A percentile compares a stretch with the other conserved stretches of the same genome.
Evolutionary conservation across 2,113 vertebrate genomes (phyloP).

Genomic region (Prionailurus viverrinus): DNA sequence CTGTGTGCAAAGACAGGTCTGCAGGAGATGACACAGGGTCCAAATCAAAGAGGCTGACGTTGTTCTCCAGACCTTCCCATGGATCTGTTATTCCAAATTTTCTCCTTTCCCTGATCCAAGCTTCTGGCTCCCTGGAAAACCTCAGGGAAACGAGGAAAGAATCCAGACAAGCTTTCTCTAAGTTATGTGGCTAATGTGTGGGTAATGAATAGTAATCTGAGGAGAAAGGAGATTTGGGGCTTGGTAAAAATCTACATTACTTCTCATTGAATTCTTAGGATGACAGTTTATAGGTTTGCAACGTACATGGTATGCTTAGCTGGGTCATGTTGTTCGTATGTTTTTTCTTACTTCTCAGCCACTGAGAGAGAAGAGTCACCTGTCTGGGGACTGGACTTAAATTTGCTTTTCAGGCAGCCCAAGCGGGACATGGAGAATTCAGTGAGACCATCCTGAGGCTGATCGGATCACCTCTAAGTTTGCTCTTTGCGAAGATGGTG

Average conservation of each 20-base stretch:
- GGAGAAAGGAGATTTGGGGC: neutral
- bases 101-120: constrained; percentile 56
- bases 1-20: neutral
- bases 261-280: neutral
- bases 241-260: neutral
- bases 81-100: constrained; percentile 76
- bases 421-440: too few species aligned
- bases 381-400: neutral
- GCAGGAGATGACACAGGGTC: neutral
- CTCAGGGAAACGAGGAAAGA: neutral
- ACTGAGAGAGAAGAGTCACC: neutral
- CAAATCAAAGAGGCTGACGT: constrained; percentile 82
- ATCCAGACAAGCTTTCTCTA: neutral
- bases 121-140: neutral
- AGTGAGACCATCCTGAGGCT: rapidly evolving
- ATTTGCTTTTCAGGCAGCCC: neutral
- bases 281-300: neutral
- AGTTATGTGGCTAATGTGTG: neutral
- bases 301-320: rapidly evolving
- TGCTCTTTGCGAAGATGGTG: neutral
- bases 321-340: neutral
- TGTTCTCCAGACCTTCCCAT: constrained; percentile 87
- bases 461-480: neutral
- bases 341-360: neutral
- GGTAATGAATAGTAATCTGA: too few species aligned